Evolutionary conservation across 92 coral and sea anemone genomes (phyloP).

Genomic region (Parazoanthus atlanticus): DNA sequence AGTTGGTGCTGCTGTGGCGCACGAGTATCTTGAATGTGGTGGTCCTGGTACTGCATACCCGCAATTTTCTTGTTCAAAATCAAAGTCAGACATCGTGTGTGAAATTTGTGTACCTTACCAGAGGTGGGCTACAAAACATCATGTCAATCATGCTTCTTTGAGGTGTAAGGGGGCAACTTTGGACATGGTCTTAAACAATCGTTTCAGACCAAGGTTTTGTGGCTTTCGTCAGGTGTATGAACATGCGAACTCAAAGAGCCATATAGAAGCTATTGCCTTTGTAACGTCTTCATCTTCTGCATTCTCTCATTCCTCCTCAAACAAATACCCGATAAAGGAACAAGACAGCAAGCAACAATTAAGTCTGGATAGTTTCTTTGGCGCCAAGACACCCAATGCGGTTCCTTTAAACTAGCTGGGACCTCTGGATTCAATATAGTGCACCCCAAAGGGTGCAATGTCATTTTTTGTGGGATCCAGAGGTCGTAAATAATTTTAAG

Average conservation of each 20-base stretch:
- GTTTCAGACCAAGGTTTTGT: too few relatives aligned
- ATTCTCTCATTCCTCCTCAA: background rate
- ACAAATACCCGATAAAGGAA: background rate
- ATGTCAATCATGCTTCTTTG: slow-evolving; percentile 15
- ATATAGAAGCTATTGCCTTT: slow-evolving; percentile 47
- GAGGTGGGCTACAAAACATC: too few relatives aligned
- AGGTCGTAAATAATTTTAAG: too few relatives aligned
- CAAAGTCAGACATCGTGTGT: background rate
- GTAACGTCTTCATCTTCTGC: background rate
- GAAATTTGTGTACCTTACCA: slow-evolving; percentile 31
- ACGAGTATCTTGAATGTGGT: too few relatives aligned
- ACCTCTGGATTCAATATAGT: slow-evolving; percentile 44
- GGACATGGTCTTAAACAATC: background rate
- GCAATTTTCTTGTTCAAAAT: background rate
- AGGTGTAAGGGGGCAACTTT: slow-evolving; percentile 4
- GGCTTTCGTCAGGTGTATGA: slow-evolving; percentile 43
- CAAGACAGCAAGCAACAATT: too few relatives aligned
- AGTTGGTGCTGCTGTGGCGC: background rate
- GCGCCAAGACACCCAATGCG: background rate
- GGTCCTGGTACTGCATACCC: too few relatives aligned
- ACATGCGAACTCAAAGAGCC: slow-evolving; percentile 32
- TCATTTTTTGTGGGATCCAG: too few relatives aligned
- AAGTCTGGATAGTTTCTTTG: slow-evolving; percentile 6
- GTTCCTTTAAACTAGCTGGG: slow-evolving; percentile 54
- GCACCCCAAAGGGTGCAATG: slow-evolving; percentile 37